Base-by-base conservation (phyloP, 1,140 invertebrate species). In the Cyclina sinensis region DNA sequence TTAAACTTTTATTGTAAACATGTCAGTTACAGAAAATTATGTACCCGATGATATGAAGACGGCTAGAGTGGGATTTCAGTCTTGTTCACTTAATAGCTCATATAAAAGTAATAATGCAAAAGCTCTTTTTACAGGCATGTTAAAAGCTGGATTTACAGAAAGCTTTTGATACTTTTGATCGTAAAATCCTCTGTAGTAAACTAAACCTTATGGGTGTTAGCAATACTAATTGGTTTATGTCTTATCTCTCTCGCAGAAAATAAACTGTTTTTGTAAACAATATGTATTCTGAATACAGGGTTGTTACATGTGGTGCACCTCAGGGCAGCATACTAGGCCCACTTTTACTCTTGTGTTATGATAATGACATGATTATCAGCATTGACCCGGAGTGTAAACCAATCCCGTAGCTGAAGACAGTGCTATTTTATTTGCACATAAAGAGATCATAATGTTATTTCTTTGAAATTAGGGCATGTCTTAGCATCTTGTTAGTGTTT, bases 291-390 rank as follows among this genome's bases (percentile, higher is more conserved):
- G 74, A 79, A 12, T 79, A 16, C 39, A 37, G 12, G 12, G 21
- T 35, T 37, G 32, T 73, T 73, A 43, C 39, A 43, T 73, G 68
- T 43, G 68, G 48, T 79, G 74, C 51, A 35, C 74, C 74, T 39
- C 74, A 79, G 74, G 74, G 74, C 39, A 79, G 74, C 51, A 79
- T 48, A 16, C 32, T 48, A 4, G 74, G 74, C 14, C 39, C 74
- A 24, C 39, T 79, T 18, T 35, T 79, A n/a, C 51, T 79, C 32
- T 35, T 79, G 14, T 35, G 32, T 24, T 79, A 48, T 79, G 48
- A 48, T 39, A 79, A 51, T 54, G 74, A 79, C 27, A 79, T 79
- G 74, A 35, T 30, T 16, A 79, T 27, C n/a, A 79, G 43, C 32
- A 54, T 51, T 48, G 39, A 43, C 35, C 30, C n/a, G n/a, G 27